Evolutionary conservation across 2,797 vertebrate species (phyloP), one percentile per base, ranked within the genome.

Genomic region (Acanthurus leucopareius): DNA sequence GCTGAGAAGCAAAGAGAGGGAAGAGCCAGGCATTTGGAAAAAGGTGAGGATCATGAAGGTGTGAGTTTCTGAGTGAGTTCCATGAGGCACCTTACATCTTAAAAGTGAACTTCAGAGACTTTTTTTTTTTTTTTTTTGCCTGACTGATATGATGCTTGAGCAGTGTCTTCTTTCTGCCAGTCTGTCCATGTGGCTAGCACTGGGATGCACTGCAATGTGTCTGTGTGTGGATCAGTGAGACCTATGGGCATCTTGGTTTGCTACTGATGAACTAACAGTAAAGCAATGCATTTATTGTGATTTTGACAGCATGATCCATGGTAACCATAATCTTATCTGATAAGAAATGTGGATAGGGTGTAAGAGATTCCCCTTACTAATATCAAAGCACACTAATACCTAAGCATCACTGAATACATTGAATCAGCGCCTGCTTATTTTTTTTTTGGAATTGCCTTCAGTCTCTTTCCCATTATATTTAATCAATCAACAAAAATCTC

Each of bases 1-100:
- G 87, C 85, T 77, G 14, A 72, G 77, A 61, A 38, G 78, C 73
- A 64, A 49, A 69, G 61, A 76, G 59, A 68, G 54, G 52, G 51
- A 70, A 80, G 59, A 75, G 57, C 19, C 28, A 35, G 44, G 51
- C 28, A 56, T 1, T 16, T 44, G 8, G 57, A 63, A 60, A 73
- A 52, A 3, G 7, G 51, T 20, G 47, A 71, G n/a, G 54, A 77
- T 40, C 20, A 52, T 35, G 42, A 68, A 71, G 53, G n/a, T 44
- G 20, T 42, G 44, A 19, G 32, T 51, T 52, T n/a, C 11, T 61
- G 44, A 49, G 54, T 6, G 10, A 64, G 58, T 49, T 82, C 10
- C 2, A 38, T 35, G 45, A 64, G 4, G n/a, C 38, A 22, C 10
- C 35, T 69, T 22, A 44, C 22, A 56, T 25, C 8, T 48, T 13